Conservation (phyloP, 2,888 invertebrate genomes). For the Choreutis nemorana region DNA sequence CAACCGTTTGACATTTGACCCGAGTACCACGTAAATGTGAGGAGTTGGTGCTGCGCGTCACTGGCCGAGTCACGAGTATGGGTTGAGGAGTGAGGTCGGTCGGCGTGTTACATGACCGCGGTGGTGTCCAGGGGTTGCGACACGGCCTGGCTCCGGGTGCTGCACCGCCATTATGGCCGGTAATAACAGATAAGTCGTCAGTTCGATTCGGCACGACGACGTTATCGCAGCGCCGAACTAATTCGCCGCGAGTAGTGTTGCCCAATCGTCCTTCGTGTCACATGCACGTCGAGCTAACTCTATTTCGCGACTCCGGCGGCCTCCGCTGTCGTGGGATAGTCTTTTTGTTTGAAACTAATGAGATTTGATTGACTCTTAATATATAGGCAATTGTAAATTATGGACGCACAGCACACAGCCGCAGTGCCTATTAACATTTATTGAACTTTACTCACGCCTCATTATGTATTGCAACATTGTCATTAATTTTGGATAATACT, state of each 20-base stretch:
- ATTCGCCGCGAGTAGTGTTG: slow-evolving; percentile 16
- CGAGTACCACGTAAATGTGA: slow-evolving; percentile 21
- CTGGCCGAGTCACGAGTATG: too few relatives aligned
- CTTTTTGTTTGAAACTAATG: slow-evolving; percentile 15
- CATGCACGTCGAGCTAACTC: slow-evolving; percentile 16
- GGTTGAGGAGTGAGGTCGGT: not conserved
- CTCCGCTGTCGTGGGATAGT: slow-evolving; percentile 19
- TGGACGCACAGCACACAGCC: slow-evolving; percentile 4
- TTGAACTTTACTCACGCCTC: slow-evolving; percentile 2
- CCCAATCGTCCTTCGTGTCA: slow-evolving; percentile 26
- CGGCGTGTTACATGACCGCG: not conserved
- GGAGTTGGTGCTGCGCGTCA: slow-evolving; percentile 24
- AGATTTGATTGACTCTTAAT: slow-evolving; percentile 6
- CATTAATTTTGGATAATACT: too few relatives aligned
- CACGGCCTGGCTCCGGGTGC: not conserved
- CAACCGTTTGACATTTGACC: slow-evolving; percentile 36
- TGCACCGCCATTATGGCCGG: slow-evolving; percentile 12
- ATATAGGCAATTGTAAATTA: slow-evolving; percentile 4
- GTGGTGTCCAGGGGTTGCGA: not conserved
- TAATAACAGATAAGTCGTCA: slow-evolving; percentile 11
- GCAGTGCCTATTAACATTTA: slow-evolving; percentile 4
- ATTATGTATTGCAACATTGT: slow-evolving; percentile 4
- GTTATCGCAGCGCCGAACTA: slow-evolving; percentile 22
- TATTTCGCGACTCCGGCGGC: slow-evolving; percentile 15
- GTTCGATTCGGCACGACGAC: slow-evolving; percentile 14